Percentiles rank a stretch among this genome's conserved stretches.
These are phyloP conservation scores for Halesus radiatus DNA, from an alignment of 1,140 invertebrate genomes.

Conservation along the genomic window DNA sequence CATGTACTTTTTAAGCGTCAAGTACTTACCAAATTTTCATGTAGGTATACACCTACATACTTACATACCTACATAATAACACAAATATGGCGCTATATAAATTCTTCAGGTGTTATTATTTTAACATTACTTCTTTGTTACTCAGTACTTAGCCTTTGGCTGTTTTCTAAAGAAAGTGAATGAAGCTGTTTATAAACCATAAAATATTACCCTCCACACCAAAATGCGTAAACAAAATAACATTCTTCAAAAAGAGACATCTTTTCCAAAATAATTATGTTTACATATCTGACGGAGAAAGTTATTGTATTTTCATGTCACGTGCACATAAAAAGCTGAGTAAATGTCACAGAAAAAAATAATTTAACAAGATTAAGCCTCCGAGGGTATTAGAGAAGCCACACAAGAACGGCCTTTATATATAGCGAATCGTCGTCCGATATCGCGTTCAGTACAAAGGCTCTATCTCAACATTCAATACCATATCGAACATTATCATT, in stretches of 20 bases:
- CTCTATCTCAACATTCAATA: neutral
- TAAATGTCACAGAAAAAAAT: conserved; percentile 52
- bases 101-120: no score
- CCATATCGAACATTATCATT: neutral
- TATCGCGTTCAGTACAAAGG: conserved; percentile 25
- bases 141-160: no score
- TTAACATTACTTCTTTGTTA: no score
- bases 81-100: no score
- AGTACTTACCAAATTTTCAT: no score
- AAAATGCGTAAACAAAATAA: no score
- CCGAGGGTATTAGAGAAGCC: conserved; percentile 52
- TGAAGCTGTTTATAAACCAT: no score
- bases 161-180: no score
- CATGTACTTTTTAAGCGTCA: no score
- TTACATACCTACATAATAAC: no score
- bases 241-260: neutral
- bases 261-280: conserved; percentile 9
- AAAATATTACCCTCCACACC: no score
- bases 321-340: conserved; percentile 22
- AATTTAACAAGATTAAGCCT: conserved; percentile 56
- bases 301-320: neutral
- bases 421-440: conserved; percentile 36
- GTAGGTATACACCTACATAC: no score
- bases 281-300: neutral
- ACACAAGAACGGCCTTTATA: conserved; percentile 52